A percentile compares a stretch with the other conserved stretches of the same genome.
Evolutionary conservation across 1,140 invertebrate genomes (phyloP).

Genomic region (Heliconius eleuchia): DNA sequence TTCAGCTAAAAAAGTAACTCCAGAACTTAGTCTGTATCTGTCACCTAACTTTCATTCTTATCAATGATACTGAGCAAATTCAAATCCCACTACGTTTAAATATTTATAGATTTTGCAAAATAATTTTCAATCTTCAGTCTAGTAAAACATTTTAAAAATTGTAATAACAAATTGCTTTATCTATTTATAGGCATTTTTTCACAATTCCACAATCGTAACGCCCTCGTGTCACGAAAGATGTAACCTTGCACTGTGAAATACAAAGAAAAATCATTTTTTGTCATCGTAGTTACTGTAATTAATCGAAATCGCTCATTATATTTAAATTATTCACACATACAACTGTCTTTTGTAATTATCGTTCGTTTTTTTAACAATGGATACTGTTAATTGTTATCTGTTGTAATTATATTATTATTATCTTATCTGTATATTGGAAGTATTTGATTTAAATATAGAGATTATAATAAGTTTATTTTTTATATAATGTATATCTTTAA

Average conservation of each 20-base stretch:
- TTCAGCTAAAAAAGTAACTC: too few relatives aligned
- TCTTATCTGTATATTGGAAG: neutral
- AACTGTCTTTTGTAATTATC: slow-evolving; percentile 4
- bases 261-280: slow-evolving; percentile 15
- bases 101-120: too few relatives aligned
- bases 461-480: too few relatives aligned
- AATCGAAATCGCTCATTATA: slow-evolving; percentile 18
- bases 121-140: neutral
- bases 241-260: slow-evolving; percentile 17
- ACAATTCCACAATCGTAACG: neutral
- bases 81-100: too few relatives aligned
- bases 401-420: neutral
- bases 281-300: neutral
- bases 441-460: too few relatives aligned
- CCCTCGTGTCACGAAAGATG: slow-evolving; percentile 9
- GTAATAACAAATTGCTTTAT: neutral
- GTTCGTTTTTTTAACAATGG: neutral
- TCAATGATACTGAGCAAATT: too few relatives aligned
- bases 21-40: too few relatives aligned
- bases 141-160: neutral
- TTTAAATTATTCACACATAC: slow-evolving; percentile 20
- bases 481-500: too few relatives aligned
- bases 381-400: neutral
- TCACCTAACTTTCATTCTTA: too few relatives aligned
- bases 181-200: slow-evolving; percentile 11